These are phyloP conservation scores for Synodontis membranacea DNA, from an alignment of 2,113 vertebrate genomes.

Conservation along the genomic window DNA sequence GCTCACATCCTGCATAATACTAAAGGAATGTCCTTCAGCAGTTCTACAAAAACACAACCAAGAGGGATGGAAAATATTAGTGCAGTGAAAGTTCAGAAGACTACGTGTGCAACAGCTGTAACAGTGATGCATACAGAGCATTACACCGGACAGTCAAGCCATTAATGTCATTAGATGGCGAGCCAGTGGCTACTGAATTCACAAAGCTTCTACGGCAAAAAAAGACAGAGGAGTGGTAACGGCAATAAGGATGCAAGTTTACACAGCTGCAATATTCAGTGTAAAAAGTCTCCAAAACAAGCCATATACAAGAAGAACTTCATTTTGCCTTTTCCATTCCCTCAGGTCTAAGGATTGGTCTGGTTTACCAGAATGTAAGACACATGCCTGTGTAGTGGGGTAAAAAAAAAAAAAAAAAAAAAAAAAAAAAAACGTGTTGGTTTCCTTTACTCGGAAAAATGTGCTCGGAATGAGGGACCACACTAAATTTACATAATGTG, in stretches of 20 bases:
- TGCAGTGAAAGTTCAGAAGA: conserved; percentile 21
- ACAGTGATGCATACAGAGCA: not conserved
- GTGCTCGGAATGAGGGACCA: not conserved
- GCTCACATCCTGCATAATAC: not conserved
- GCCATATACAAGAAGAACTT: not conserved
- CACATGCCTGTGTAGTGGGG: not conserved
- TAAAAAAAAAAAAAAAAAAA: not conserved
- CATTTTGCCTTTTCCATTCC: not conserved
- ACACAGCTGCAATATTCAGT: not conserved
- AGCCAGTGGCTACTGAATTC: not conserved
- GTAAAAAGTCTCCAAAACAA: not conserved
- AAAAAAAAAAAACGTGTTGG: no score
- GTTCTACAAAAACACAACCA: not conserved
- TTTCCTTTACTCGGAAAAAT: not conserved
- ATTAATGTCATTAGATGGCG: not conserved
- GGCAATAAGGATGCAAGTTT: not conserved
- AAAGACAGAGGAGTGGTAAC: not conserved
- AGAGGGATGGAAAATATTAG: conserved; percentile 18
- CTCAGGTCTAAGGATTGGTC: not conserved
- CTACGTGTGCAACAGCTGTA: not conserved
- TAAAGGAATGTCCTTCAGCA: conserved; percentile 20
- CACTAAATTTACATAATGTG: not conserved
- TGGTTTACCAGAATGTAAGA: not conserved
- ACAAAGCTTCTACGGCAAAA: not conserved
- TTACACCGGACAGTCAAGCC: not conserved